Percentiles rank a stretch among this genome's conserved stretches.
Evolutionary conservation across 2,797 vertebrate genomes (phyloP).

Genomic region (Myiotriccus ornatus): DNA sequence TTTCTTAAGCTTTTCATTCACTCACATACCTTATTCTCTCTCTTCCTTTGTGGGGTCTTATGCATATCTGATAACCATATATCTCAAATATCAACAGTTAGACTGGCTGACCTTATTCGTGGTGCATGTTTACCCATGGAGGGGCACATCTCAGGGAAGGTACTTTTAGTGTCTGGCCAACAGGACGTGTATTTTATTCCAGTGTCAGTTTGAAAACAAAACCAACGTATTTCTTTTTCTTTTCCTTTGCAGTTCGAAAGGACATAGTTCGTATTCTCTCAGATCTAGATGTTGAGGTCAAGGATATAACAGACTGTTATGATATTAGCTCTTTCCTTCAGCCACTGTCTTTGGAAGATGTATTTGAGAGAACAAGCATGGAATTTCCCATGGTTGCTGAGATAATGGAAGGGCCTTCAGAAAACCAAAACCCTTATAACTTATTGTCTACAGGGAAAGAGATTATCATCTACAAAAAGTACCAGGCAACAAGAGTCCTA

Average conservation of each 20-base stretch:
- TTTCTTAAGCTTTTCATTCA: neutral
- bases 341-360: slow-evolving; percentile 76
- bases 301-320: slow-evolving; percentile 81
- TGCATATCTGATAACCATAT: neutral
- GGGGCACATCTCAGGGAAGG: neutral
- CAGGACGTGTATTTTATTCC: neutral
- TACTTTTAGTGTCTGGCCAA: neutral
- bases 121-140: neutral
- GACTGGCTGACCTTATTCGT: neutral
- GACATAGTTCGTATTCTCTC: slow-evolving; percentile 80
- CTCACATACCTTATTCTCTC: neutral
- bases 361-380: slow-evolving; percentile 77
- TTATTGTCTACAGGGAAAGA: slow-evolving; percentile 71
- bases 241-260: slow-evolving; percentile 78
- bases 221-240: neutral
- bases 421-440: slow-evolving; percentile 44
- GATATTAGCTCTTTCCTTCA: slow-evolving; percentile 78
- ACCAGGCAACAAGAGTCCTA: slow-evolving; percentile 76
- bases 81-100: neutral
- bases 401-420: slow-evolving; percentile 74
- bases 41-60: neutral
- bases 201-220: neutral
- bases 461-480: slow-evolving; percentile 79
- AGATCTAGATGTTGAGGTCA: slow-evolving; percentile 85
- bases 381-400: slow-evolving; percentile 82